These are phyloP conservation scores for Larimichthys polyactis DNA, from an alignment of 2,113 vertebrate genomes.

Conservation along the genomic window DNA sequence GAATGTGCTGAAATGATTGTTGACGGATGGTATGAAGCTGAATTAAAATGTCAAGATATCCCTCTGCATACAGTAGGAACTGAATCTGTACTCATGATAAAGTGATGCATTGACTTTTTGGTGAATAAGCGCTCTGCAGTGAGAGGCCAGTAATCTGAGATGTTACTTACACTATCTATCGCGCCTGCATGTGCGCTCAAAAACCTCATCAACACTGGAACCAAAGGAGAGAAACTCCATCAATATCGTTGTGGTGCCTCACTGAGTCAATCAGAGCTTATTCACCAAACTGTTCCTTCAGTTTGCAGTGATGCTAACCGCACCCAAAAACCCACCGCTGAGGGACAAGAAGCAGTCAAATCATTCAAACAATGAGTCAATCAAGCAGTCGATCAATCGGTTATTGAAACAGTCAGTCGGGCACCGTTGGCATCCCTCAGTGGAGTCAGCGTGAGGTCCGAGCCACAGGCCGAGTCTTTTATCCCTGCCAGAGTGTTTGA, in stretches of 20 bases:
- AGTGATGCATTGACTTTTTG: constrained; percentile 50
- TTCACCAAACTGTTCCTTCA: constrained; percentile 42
- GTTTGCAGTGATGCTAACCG: constrained; percentile 25
- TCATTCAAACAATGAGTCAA: constrained; percentile 27
- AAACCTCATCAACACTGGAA: constrained; percentile 13
- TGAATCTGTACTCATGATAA: constrained; percentile 31
- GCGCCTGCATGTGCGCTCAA: constrained; percentile 20
- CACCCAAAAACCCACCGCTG: constrained; percentile 38
- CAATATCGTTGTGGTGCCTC: background rate
- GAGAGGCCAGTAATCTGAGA: background rate
- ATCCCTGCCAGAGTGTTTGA: constrained; percentile 52
- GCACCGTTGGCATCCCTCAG: background rate
- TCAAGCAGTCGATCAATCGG: constrained; percentile 28
- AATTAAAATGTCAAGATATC: constrained; percentile 51
- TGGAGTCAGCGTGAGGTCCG: constrained; percentile 26
- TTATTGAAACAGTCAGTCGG: constrained; percentile 9
- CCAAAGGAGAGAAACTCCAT: background rate
- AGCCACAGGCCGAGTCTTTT: constrained; percentile 42
- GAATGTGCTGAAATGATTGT: constrained; percentile 15
- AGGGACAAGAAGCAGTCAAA: constrained; percentile 59
- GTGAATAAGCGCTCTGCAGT: constrained; percentile 46
- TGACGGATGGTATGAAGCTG: background rate
- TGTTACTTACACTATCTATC: background rate
- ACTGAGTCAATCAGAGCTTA: constrained; percentile 28
- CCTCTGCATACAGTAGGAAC: constrained; percentile 27